A percentile compares a stretch with the other conserved stretches of the same genome.
Evolutionary conservation across 2,888 invertebrate genomes (phyloP).

Genomic region (Xestia sexstrigata): DNA sequence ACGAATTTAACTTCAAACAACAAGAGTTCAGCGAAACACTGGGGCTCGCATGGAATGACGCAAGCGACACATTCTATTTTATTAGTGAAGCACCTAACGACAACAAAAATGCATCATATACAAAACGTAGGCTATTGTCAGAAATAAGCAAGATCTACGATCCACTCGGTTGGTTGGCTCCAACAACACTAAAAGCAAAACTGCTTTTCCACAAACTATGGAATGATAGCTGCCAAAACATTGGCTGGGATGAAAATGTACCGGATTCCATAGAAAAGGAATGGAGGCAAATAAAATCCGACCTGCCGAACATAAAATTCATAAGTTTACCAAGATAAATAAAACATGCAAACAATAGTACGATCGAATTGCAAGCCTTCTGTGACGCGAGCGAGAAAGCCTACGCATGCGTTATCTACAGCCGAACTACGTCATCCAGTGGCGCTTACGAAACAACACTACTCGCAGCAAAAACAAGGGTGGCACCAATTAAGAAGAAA

Average conservation of each 20-base stretch:
- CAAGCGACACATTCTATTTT: slow-evolving; percentile 10
- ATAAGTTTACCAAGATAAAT: no score
- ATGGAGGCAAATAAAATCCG: no score
- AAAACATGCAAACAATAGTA: no score
- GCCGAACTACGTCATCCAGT: background rate
- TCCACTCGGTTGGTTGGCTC: no score
- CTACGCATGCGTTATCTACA: slow-evolving; percentile 5
- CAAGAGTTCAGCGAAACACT: slow-evolving; percentile 12
- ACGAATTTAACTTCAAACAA: slow-evolving; percentile 1
- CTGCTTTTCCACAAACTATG: no score
- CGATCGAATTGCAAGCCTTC: slow-evolving; percentile 14
- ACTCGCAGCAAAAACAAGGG: background rate
- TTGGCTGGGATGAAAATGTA: background rate
- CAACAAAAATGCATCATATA: slow-evolving; percentile 4
- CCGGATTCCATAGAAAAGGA: background rate
- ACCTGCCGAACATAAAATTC: no score
- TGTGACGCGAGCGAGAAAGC: slow-evolving; percentile 15
- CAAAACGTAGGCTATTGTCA: background rate
- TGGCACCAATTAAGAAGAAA: background rate
- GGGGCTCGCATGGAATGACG: background rate
- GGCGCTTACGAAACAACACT: background rate
- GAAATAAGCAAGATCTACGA: slow-evolving; percentile 14
- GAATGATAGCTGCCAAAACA: no score
- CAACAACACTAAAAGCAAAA: no score
- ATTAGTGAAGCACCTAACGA: background rate